These are phyloP conservation scores for Strigops habroptila DNA, from an alignment of 2,113 vertebrate species.

Conservation along the genomic window DNA sequence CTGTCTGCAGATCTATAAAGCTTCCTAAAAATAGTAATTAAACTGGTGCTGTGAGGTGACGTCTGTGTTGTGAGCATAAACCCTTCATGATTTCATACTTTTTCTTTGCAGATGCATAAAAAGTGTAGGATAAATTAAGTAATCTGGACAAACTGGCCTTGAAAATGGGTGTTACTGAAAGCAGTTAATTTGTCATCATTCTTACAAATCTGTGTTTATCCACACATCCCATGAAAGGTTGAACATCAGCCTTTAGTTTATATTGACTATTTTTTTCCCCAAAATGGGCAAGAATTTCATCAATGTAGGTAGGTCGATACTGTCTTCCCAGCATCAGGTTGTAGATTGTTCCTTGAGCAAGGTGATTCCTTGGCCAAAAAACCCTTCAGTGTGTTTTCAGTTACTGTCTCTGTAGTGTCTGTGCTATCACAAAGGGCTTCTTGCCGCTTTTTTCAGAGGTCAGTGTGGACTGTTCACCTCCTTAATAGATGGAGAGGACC, in stretches of 20 bases:
- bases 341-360: not conserved
- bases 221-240: not conserved
- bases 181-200: not conserved
- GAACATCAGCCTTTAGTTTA: not conserved
- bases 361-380: not conserved
- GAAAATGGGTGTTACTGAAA: not conserved
- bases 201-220: not conserved
- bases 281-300: not conserved
- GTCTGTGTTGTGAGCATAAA: rapidly evolving
- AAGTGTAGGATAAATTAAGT: not conserved
- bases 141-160: not conserved
- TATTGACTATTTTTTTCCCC: not conserved
- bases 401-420: not conserved
- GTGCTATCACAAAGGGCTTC: not conserved
- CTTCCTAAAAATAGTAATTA: not conserved
- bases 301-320: not conserved
- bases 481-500: no score
- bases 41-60: not conserved
- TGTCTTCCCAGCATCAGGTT: not conserved
- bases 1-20: not conserved
- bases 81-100: not conserved
- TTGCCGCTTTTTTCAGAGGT: not conserved
- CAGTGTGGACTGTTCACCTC: not conserved
- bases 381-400: rapidly evolving
- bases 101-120: not conserved